Evolutionary conservation across 2,797 vertebrate species (phyloP).

Genomic region (Masticophis lateralis): DNA sequence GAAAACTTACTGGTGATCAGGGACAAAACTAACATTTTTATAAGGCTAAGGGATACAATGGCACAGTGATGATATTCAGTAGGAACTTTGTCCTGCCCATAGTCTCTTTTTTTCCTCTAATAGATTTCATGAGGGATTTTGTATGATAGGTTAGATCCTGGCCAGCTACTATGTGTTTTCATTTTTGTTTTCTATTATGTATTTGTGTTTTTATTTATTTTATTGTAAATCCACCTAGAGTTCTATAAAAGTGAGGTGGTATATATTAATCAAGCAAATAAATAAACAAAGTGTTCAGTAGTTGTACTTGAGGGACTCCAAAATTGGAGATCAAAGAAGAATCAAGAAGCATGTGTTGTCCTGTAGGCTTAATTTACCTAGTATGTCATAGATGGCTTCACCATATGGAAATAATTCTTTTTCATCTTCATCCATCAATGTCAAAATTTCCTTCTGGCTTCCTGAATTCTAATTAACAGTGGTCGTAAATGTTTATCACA

Average conservation of each 20-base stretch:
- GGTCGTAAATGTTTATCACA: not conserved
- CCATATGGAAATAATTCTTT: not conserved
- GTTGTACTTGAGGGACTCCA: not conserved
- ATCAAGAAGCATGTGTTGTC: not conserved
- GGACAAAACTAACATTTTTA: not conserved
- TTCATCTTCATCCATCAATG: not conserved
- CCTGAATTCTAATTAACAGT: not conserved
- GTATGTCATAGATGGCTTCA: not conserved
- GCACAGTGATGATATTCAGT: not conserved
- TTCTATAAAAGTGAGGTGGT: not conserved
- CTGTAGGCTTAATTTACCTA: not conserved
- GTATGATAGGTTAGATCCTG: not conserved
- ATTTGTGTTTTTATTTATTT: not conserved
- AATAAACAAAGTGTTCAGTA: not conserved
- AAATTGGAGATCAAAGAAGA: not conserved
- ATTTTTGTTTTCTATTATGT: not conserved
- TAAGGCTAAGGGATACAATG: not conserved
- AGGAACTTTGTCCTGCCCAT: not conserved
- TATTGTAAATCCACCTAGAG: not conserved
- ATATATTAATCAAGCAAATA: not conserved
- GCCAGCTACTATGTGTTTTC: not conserved
- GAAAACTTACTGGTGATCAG: not conserved
- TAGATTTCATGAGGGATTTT: not conserved
- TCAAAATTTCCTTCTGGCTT: not conserved
- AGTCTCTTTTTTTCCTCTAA: not conserved